Evolutionary conservation across 1,140 invertebrate genomes (phyloP), one percentile per base, ranked within the genome.

Genomic region (Diuraphis noxia): DNA sequence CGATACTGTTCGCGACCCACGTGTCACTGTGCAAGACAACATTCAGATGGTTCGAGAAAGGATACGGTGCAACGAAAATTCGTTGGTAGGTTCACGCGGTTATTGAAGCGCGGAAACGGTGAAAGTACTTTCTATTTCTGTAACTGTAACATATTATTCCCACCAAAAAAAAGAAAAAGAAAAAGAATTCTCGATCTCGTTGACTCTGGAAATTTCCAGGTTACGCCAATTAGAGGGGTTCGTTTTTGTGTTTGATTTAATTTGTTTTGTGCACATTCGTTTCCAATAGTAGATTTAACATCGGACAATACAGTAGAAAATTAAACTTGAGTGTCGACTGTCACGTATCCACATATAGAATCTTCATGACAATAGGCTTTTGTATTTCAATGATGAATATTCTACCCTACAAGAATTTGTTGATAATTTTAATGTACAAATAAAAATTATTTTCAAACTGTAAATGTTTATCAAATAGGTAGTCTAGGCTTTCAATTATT

Each of bases 61-160:
- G 77, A 91, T 81, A 40, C 46, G 3, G 13, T 41, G 41, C 38
- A 90, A 81, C 52, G 72, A 91, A 91, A 82, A 91, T 82, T 91
- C 34, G 77, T 91, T 91, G 77, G 40, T 82, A 72, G 88, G 77
- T 91, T 82, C 77, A 38, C 89, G 89, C 89, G 34, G 77, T 91
- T 82, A 82, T 81, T 91, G 77, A 91, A 91, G 89, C 89, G 89
- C 89, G 89, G 89, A 91, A 91, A 91, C 72, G 89, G 89, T 91
- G 89, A 91, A 91, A 91, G 89, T 91, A 91, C 89, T 91, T 91
- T 91, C 89, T 91, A 91, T 91, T 91, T 91, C 89, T 91, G 72
- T 90, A 90, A 90, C 88, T 90, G 88, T 90, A 90, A 79, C 88
- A 23, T 38, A 90, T 90, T 43, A 46, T 34, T 46, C 77, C 34